Percentiles rank a stretch among this genome's conserved stretches.
These are phyloP conservation scores for Elegia similella DNA, from an alignment of 2,888 invertebrate genomes.

Conservation along the genomic window DNA sequence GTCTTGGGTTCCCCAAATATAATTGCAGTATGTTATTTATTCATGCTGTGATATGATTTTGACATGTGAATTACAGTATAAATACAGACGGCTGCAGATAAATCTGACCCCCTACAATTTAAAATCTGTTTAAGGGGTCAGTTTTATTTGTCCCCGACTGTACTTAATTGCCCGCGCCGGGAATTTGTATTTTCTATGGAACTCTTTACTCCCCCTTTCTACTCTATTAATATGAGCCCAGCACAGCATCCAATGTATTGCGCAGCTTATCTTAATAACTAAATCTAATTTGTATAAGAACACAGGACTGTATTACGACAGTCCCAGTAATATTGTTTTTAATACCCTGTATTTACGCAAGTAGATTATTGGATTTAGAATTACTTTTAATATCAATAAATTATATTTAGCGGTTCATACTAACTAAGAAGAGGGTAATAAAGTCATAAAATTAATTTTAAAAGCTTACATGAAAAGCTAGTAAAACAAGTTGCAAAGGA, in stretches of 20 bases:
- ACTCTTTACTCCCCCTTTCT: not conserved
- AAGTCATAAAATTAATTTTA: not conserved
- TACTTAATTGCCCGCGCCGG: no score
- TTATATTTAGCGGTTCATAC: not conserved
- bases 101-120: no score
- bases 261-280: constrained; percentile 3
- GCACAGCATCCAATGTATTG: not conserved
- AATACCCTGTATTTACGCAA: not conserved
- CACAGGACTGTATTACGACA: not conserved
- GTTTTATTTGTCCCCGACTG: no score
- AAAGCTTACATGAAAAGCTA: not conserved
- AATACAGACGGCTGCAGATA: no score
- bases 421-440: not conserved
- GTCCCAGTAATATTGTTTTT: not conserved
- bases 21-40: no score
- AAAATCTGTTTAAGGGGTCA: no score
- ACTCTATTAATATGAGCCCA: not conserved
- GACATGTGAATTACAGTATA: no score
- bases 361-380: not conserved
- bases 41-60: no score
- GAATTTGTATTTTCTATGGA: no score
- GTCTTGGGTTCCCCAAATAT: no score
- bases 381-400: not conserved
- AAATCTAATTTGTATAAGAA: constrained; percentile 11
- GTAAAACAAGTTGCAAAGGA: not conserved